Evolutionary conservation across 2,888 invertebrate species (phyloP).

Genomic region (Eupithecia subumbrata): DNA sequence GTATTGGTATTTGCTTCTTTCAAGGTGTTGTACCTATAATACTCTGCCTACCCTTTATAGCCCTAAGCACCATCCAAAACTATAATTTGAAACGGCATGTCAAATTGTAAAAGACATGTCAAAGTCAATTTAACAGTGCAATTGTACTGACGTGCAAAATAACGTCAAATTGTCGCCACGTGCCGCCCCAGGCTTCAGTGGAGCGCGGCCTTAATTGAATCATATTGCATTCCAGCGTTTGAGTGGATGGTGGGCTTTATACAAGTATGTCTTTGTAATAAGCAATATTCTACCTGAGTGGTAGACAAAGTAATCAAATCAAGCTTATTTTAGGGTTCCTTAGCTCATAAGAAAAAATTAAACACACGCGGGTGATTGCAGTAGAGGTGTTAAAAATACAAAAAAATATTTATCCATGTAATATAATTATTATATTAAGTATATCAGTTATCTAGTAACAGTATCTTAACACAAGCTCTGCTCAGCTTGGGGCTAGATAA

Average conservation of each 20-base stretch:
- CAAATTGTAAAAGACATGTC: slow-evolving; percentile 1
- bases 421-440: no score
- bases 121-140: slow-evolving; percentile 21
- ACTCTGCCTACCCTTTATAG: neutral
- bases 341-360: neutral
- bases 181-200: slow-evolving; percentile 18
- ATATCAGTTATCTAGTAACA: no score
- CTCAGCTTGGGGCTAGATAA: no score
- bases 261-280: neutral
- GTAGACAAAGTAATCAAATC: neutral
- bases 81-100: slow-evolving; percentile 14
- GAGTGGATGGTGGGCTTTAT: slow-evolving; percentile 2
- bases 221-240: slow-evolving; percentile 10
- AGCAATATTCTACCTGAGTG: neutral
- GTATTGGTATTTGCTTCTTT: no score
- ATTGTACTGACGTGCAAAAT: slow-evolving; percentile 31
- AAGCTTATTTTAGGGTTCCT: neutral
- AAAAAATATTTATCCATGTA: no score
- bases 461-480: no score
- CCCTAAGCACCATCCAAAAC: neutral
- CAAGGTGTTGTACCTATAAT: no score
- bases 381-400: no score
- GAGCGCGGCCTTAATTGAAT: slow-evolving; percentile 7
- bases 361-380: no score
- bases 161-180: slow-evolving; percentile 34